These are phyloP conservation scores for Psittacus erithacus DNA, from an alignment of 2,113 vertebrate genomes.

Conservation along the genomic window DNA sequence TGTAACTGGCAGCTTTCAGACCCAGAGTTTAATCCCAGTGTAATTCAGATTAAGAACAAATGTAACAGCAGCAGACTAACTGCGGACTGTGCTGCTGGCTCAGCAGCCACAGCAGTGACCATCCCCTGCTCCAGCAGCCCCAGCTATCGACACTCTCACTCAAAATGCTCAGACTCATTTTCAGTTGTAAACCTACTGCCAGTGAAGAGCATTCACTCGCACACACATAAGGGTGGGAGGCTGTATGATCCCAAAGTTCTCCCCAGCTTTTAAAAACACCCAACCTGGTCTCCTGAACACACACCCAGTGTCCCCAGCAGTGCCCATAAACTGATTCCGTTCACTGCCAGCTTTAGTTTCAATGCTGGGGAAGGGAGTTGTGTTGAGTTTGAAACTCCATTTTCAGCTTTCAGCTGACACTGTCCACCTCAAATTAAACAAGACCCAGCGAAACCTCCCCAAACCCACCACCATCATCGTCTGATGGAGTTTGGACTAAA, in stretches of 20 bases:
- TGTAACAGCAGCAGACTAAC: not conserved
- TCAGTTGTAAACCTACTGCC: not conserved
- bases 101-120: rapidly evolving
- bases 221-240: rapidly evolving
- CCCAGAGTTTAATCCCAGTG: rapidly evolving
- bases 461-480: not conserved
- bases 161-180: not conserved
- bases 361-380: not conserved
- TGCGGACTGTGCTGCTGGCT: not conserved
- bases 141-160: rapidly evolving
- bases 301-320: not conserved
- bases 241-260: not conserved
- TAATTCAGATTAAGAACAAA: not conserved
- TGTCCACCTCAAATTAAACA: not conserved
- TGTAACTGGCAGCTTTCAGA: not conserved
- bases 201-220: not conserved
- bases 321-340: not conserved
- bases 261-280: not conserved
- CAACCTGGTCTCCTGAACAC: rapidly evolving
- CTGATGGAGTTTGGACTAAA: not conserved
- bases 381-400: not conserved
- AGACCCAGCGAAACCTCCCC: not conserved
- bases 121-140: not conserved
- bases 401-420: not conserved
- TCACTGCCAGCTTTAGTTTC: not conserved